Evolutionary conservation across 2,888 invertebrate genomes (phyloP).

Genomic region (Folsomia candida): DNA sequence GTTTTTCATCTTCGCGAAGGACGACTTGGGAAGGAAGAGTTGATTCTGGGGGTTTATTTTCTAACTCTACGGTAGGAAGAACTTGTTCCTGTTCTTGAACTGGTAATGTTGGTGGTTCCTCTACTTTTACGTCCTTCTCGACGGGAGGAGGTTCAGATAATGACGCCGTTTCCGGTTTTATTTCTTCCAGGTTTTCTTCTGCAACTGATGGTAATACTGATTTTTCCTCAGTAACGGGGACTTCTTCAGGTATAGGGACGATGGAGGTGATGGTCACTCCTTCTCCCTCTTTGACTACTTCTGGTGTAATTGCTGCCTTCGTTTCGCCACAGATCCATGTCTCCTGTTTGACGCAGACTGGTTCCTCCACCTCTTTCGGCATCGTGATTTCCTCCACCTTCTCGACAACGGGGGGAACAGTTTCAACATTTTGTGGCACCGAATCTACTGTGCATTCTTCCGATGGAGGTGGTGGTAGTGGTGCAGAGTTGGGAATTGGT

Average conservation of each 20-base stretch:
- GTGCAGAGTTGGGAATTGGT: constrained; percentile 9
- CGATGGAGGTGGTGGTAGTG: neutral
- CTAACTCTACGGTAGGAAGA: too few relatives aligned
- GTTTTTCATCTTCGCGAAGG: too few relatives aligned
- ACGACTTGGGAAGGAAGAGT: too few relatives aligned
- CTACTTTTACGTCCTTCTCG: neutral
- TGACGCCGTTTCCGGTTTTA: neutral
- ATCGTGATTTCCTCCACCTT: neutral
- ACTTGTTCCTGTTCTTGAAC: too few relatives aligned
- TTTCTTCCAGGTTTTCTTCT: neutral
- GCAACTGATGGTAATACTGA: too few relatives aligned
- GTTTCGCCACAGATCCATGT: constrained; percentile 21
- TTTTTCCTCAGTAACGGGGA: too few relatives aligned
- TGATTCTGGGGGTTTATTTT: too few relatives aligned
- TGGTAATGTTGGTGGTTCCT: neutral
- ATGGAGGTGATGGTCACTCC: too few relatives aligned
- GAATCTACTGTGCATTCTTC: neutral
- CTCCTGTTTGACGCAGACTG: neutral
- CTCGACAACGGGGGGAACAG: too few relatives aligned
- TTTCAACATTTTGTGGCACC: neutral
- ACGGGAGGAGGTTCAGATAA: neutral
- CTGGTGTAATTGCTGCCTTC: too few relatives aligned
- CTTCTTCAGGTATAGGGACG: too few relatives aligned
- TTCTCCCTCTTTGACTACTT: too few relatives aligned
- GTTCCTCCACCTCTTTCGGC: constrained; percentile 9